Evolutionary conservation across 2,888 invertebrate genomes (phyloP).

Genomic region (Athalia rosae): DNA sequence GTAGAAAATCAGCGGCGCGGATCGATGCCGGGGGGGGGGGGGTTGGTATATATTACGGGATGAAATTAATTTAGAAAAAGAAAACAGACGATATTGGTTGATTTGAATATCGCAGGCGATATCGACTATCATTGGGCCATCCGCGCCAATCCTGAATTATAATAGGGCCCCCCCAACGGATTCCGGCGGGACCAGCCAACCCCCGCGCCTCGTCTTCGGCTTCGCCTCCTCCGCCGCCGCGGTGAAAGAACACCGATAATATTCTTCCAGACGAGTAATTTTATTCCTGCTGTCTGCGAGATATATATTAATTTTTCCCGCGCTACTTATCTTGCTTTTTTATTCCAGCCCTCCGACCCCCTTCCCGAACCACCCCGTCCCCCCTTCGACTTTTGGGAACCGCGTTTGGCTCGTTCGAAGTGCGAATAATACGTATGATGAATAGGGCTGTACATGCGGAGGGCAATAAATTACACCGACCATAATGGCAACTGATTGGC

Average conservation of each 20-base stretch:
- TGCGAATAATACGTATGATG: too few species aligned
- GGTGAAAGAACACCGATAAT: conserved; percentile 63
- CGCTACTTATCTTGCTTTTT: too few species aligned
- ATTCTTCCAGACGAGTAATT: conserved; percentile 59
- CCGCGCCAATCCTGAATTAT: not conserved
- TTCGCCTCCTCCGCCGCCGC: not conserved
- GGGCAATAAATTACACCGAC: not conserved
- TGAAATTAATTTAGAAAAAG: conserved; percentile 62
- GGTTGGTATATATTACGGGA: conserved; percentile 22
- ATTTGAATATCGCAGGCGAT: conserved; percentile 61
- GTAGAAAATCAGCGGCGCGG: too few species aligned
- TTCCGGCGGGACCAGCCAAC: not conserved
- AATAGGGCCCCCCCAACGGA: conserved; percentile 39
- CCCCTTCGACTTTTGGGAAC: too few species aligned
- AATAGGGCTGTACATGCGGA: too few species aligned
- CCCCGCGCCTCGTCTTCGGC: conserved; percentile 35
- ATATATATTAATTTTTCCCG: not conserved
- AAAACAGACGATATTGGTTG: conserved; percentile 62
- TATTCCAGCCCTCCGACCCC: too few species aligned
- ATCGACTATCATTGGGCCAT: conserved; percentile 47
- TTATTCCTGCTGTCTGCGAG: not conserved
- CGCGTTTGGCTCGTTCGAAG: too few species aligned
- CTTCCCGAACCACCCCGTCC: too few species aligned
- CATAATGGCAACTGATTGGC: conserved; percentile 26
- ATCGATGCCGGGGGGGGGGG: not conserved